phyloP scores from a whole-genome alignment of 2,113 vertebrate species.

The Phylloscopus trochilus region DNA sequence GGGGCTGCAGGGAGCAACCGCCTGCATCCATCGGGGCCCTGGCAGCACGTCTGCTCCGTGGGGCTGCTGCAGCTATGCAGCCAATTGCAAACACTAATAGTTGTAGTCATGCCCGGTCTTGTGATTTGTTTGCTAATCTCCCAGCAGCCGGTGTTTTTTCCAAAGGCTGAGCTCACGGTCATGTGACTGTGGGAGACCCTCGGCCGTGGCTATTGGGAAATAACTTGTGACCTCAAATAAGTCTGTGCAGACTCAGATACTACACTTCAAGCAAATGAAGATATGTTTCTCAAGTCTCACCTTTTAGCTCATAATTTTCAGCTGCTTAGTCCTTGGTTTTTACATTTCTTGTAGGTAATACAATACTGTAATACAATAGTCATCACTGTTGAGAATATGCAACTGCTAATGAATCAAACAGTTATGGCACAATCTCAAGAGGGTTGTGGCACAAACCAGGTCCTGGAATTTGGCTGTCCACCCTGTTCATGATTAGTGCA shows the following conservation, averaged over 20 bases:
- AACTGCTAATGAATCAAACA: background rate
- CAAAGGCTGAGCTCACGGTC: constrained; percentile 4
- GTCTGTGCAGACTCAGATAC: background rate
- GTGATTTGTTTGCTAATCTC: constrained; percentile 44
- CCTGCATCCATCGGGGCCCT: accelerated
- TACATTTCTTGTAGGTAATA: background rate
- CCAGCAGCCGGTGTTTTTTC: background rate
- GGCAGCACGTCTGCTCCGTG: accelerated
- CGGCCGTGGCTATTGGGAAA: background rate
- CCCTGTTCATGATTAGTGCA: background rate
- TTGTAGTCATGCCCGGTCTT: background rate
- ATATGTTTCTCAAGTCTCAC: background rate
- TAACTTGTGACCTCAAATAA: background rate
- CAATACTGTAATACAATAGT: accelerated
- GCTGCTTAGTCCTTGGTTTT: background rate
- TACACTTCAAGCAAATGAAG: background rate
- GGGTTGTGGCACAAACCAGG: background rate
- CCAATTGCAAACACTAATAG: background rate
- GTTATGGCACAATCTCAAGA: background rate
- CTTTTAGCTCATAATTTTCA: background rate
- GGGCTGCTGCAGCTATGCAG: background rate
- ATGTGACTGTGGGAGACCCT: background rate
- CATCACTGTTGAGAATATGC: background rate
- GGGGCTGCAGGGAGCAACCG: background rate
- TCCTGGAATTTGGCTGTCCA: background rate